These are phyloP conservation scores for Uria aalge DNA, from an alignment of 2,113 vertebrate genomes.

Conservation along the genomic window DNA sequence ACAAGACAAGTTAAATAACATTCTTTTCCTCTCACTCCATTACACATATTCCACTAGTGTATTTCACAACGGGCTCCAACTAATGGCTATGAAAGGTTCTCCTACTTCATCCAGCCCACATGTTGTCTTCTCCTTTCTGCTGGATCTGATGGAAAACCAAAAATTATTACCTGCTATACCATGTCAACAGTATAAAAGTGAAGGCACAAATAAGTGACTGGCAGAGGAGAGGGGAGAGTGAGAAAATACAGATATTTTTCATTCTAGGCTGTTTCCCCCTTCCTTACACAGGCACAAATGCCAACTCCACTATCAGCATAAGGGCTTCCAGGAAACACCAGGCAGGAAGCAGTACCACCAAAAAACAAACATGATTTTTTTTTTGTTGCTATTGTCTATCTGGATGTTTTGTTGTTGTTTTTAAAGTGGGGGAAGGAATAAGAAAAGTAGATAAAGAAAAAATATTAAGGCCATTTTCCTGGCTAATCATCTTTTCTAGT, in stretches of 20 bases:
- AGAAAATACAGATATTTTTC: not conserved
- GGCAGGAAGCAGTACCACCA: not conserved
- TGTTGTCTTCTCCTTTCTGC: not conserved
- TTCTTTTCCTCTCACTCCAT: not conserved
- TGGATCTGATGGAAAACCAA: not conserved
- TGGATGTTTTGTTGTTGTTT: not conserved
- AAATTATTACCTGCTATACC: not conserved
- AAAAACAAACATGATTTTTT: not conserved
- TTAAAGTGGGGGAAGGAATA: not conserved
- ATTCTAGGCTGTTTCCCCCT: not conserved
- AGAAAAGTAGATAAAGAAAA: not conserved
- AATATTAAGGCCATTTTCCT: not conserved
- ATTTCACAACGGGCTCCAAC: not conserved
- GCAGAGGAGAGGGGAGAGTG: not conserved
- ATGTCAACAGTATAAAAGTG: not conserved
- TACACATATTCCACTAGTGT: not conserved
- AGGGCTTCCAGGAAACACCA: not conserved
- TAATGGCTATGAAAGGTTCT: not conserved
- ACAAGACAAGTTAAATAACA: not conserved
- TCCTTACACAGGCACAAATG: fast-evolving
- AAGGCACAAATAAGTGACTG: not conserved
- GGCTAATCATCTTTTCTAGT: not conserved
- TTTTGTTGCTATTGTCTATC: not conserved
- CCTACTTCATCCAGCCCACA: not conserved
- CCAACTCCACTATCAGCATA: not conserved